Conservation (phyloP, 2,888 invertebrate genomes). For the Sabatieria punctata region DNA sequence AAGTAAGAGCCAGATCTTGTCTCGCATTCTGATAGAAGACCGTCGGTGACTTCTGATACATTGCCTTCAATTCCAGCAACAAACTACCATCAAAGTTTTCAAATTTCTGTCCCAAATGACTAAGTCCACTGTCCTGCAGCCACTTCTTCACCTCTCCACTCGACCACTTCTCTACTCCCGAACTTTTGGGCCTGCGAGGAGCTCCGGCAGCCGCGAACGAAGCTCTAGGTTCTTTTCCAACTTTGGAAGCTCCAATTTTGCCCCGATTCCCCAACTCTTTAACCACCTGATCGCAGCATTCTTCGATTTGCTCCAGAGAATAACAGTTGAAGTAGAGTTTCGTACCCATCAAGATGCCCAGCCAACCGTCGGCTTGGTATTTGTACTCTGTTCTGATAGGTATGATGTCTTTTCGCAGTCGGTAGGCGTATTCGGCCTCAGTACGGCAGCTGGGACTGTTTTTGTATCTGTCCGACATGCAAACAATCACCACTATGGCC, state of each 20-base stretch:
- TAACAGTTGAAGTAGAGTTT: slow-evolving; percentile 27
- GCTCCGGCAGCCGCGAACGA: too few species aligned
- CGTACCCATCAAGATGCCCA: slow-evolving; percentile 30
- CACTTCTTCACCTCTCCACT: background rate
- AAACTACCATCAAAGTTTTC: slow-evolving; percentile 1
- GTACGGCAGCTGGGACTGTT: slow-evolving; percentile 30
- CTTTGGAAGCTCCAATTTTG: background rate
- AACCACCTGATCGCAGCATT: background rate
- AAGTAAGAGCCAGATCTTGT: background rate
- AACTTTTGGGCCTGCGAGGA: too few species aligned
- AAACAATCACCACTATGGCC: slow-evolving; percentile 26
- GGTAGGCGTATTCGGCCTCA: slow-evolving; percentile 33
- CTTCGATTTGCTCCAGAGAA: background rate
- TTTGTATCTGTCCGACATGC: slow-evolving; percentile 32
- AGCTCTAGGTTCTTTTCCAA: too few species aligned
- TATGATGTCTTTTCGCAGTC: slow-evolving; percentile 29
- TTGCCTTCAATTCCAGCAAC: slow-evolving; percentile 5
- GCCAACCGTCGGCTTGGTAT: slow-evolving; percentile 33
- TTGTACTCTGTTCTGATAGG: slow-evolving; percentile 26
- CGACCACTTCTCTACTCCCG: too few species aligned
- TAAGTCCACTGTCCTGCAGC: background rate
- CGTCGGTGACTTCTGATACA: slow-evolving; percentile 7
- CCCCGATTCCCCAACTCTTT: background rate
- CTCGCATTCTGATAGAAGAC: slow-evolving; percentile 1
- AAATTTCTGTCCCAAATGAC: background rate